Evolutionary conservation across 2,797 vertebrate species (phyloP).

Genomic region (Coluber constrictor): DNA sequence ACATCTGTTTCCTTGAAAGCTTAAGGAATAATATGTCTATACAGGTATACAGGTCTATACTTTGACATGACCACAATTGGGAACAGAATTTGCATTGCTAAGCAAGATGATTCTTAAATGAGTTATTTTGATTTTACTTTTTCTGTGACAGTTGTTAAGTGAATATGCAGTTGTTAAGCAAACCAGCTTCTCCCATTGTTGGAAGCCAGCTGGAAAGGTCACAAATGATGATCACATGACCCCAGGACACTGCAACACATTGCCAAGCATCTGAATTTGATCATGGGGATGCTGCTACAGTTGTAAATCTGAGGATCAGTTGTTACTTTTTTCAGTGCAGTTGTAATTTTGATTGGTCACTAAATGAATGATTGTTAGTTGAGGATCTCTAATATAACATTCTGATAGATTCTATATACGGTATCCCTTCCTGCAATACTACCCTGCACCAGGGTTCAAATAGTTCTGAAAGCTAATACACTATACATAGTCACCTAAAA

Average conservation of each 20-base stretch:
- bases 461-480: neutral
- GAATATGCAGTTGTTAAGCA: neutral
- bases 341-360: neutral
- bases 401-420: neutral
- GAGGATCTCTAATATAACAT: neutral
- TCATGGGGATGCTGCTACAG: neutral
- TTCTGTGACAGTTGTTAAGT: neutral
- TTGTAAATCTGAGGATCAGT: neutral
- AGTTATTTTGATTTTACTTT: neutral
- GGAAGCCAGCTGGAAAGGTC: neutral
- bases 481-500: neutral
- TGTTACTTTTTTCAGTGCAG: neutral
- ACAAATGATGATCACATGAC: neutral
- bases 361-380: neutral
- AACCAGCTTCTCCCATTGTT: neutral
- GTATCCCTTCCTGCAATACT: neutral
- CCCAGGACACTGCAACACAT: neutral
- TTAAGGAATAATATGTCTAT: neutral
- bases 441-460: neutral
- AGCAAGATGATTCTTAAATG: neutral
- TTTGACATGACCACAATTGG: neutral
- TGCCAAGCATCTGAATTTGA: neutral
- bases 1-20: neutral
- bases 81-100: neutral
- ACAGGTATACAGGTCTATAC: neutral